These are phyloP conservation scores for Aphelinus certus DNA, from an alignment of 1,140 invertebrate genomes.

Conservation along the genomic window DNA sequence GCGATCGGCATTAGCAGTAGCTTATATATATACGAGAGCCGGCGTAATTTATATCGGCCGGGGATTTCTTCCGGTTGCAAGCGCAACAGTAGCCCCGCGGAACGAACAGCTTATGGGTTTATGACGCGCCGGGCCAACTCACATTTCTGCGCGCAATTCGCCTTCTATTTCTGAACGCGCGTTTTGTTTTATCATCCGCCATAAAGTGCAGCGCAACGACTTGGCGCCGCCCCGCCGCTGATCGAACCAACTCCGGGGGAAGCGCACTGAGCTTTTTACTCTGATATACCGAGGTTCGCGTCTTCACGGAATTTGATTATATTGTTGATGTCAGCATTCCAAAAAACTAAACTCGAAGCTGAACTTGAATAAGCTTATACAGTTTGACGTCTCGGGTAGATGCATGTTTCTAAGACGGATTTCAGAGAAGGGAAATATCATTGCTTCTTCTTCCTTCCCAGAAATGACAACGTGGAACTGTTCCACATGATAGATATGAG, in stretches of 20 bases:
- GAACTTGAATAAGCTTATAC: too few relatives aligned
- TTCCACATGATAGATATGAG: too few relatives aligned
- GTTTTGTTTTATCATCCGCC: conserved; percentile 24
- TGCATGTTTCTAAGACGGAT: too few relatives aligned
- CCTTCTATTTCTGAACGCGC: conserved; percentile 2
- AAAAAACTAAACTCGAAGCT: too few relatives aligned
- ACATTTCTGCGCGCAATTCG: not conserved
- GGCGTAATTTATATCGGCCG: not conserved
- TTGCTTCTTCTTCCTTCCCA: too few relatives aligned
- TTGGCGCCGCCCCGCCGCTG: not conserved
- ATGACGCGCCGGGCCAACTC: conserved; percentile 21
- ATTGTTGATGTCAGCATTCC: too few relatives aligned
- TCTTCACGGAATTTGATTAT: too few relatives aligned
- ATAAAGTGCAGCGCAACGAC: not conserved
- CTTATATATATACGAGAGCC: not conserved
- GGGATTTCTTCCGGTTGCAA: not conserved
- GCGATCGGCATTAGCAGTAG: conserved; percentile 2
- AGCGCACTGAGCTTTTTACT: too few relatives aligned
- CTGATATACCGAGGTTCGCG: too few relatives aligned
- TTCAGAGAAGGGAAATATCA: too few relatives aligned
- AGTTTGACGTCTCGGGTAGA: too few relatives aligned
- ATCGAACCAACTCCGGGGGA: not conserved
- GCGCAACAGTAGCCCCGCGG: not conserved
- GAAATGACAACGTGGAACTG: too few relatives aligned
- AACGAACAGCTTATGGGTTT: conserved; percentile 28